These are phyloP conservation scores for Butorides virescens DNA, from an alignment of 2,113 vertebrate species.

Conservation along the genomic window DNA sequence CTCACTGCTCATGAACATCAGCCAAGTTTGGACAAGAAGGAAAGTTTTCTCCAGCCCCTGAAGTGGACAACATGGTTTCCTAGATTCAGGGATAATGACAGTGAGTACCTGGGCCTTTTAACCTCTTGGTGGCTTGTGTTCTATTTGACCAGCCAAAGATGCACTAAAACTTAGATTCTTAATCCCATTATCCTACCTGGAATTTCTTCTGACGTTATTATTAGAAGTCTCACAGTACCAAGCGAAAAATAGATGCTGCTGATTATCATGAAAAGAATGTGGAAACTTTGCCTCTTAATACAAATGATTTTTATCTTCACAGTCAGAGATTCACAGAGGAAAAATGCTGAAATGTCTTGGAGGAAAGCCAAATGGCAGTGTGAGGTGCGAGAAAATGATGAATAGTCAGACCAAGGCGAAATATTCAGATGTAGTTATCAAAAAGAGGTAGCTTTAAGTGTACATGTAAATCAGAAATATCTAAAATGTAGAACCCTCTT, in stretches of 20 bases:
- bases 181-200: neutral
- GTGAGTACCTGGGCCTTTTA: neutral
- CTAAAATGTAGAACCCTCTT: neutral
- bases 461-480: neutral
- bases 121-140: neutral
- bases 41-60: neutral
- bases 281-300: neutral
- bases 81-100: neutral
- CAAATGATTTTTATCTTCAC: slow-evolving; percentile 3
- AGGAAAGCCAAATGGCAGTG: neutral
- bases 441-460: neutral
- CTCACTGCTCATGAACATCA: neutral
- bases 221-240: neutral
- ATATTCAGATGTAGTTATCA: neutral
- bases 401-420: neutral
- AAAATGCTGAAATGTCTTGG: neutral
- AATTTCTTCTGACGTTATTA: neutral
- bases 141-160: neutral
- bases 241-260: neutral
- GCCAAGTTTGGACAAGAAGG: neutral
- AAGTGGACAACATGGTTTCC: neutral
- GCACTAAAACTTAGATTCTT: neutral
- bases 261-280: neutral
- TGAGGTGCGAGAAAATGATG: neutral
- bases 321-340: neutral